These are phyloP conservation scores for Xerus rutilus DNA, from an alignment of 2,797 vertebrate genomes.

Conservation along the genomic window DNA sequence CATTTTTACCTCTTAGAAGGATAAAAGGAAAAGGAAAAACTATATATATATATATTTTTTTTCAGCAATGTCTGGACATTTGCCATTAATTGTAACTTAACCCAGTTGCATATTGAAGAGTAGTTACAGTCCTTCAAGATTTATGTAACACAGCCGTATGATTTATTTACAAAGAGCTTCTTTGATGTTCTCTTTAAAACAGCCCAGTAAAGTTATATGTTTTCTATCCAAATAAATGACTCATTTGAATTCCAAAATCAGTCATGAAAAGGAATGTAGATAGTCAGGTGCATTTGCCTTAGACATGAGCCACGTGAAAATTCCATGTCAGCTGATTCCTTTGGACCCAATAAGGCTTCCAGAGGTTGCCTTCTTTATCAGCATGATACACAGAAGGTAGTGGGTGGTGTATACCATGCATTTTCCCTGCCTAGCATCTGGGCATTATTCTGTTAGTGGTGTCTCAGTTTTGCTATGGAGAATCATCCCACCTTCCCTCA, in stretches of 20 bases:
- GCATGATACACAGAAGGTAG: not conserved
- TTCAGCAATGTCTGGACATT: constrained; percentile 59
- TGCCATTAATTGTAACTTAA: constrained; percentile 73
- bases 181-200: constrained; percentile 80
- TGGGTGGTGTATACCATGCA: not conserved
- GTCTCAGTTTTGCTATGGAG: not conserved
- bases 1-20: constrained; percentile 47
- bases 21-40: constrained; percentile 44
- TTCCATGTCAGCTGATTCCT: not conserved
- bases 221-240: constrained; percentile 55
- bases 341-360: not conserved
- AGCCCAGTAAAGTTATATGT: constrained; percentile 59
- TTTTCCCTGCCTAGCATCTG: not conserved
- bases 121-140: constrained; percentile 66
- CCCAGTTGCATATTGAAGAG: constrained; percentile 75
- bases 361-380: not conserved
- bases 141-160: constrained; percentile 70
- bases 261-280: constrained; percentile 20
- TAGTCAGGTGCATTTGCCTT: constrained; percentile 54
- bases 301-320: not conserved
- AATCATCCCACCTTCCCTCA: not conserved
- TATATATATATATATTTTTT: not conserved
- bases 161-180: constrained; percentile 79
- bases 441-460: not conserved
- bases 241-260: constrained; percentile 74